A percentile compares a stretch with the other conserved stretches of the same genome.
phyloP scores from a whole-genome alignment of 2,113 vertebrate genomes.

The Pelecanoides urinatrix region DNA sequence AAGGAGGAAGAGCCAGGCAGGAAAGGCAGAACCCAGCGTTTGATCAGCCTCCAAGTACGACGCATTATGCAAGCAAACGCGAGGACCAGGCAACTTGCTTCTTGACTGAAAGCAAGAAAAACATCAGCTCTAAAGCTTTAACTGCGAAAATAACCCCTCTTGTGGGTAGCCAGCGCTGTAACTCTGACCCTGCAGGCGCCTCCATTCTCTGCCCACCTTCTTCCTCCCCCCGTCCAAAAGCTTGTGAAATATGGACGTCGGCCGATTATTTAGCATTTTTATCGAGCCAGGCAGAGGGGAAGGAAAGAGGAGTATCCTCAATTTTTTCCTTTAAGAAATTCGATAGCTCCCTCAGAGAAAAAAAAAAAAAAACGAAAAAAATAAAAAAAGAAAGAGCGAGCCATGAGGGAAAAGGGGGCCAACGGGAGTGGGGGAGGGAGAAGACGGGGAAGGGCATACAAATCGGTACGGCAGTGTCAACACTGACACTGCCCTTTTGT shows the following conservation, averaged over 20 bases:
- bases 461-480: constrained; percentile 43
- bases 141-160: background rate
- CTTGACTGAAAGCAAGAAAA: constrained; percentile 33
- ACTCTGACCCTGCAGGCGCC: background rate
- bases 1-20: constrained; percentile 9
- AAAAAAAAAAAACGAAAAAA: too few relatives aligned
- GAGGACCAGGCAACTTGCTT: constrained; percentile 25
- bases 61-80: constrained; percentile 65
- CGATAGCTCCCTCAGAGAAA: background rate
- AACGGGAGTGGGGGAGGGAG: background rate
- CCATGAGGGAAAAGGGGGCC: background rate
- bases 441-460: background rate
- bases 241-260: constrained; percentile 60
- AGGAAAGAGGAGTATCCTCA: background rate
- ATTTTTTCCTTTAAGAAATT: background rate
- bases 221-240: background rate
- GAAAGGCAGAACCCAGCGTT: constrained; percentile 24
- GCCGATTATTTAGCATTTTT: constrained; percentile 59
- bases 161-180: background rate
- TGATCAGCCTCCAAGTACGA: constrained; percentile 55
- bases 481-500: constrained; percentile 63
- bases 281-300: background rate
- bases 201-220: constrained; percentile 14
- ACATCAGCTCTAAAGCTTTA: background rate
- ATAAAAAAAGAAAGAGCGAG: background rate